Conservation (phyloP, 2,113 vertebrate genomes). For the Marcusenius ussheri region DNA sequence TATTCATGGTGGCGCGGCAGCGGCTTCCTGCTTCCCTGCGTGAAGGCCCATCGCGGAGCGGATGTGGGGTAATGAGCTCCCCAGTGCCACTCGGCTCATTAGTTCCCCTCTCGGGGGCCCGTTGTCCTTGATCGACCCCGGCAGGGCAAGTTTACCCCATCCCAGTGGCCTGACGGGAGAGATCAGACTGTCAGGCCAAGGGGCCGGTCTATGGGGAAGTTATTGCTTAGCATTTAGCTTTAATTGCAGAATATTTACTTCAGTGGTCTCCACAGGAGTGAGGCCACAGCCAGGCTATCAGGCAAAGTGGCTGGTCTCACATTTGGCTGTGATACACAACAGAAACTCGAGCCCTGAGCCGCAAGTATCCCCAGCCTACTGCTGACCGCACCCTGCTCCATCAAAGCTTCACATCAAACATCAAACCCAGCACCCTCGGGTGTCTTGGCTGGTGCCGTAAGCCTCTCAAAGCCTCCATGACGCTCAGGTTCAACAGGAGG, state of each 20-base stretch:
- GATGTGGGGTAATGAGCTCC: slow-evolving; percentile 33
- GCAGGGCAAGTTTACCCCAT: neutral
- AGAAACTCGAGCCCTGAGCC: neutral
- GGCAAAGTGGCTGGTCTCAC: neutral
- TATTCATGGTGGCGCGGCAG: neutral
- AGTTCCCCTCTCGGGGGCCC: neutral
- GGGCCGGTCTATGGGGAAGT: neutral
- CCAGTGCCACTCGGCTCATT: neutral
- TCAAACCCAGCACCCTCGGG: neutral
- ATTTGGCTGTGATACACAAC: neutral
- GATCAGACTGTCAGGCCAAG: neutral
- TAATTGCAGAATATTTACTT: neutral
- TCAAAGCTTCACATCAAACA: neutral
- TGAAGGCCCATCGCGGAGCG: neutral
- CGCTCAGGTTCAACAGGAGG: neutral
- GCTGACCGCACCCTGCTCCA: neutral
- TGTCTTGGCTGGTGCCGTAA: neutral
- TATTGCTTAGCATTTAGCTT: neutral
- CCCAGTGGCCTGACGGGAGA: neutral
- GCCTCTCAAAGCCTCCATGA: neutral
- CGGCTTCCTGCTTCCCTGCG: neutral
- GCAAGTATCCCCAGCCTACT: neutral
- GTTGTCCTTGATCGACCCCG: neutral
- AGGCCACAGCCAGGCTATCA: neutral
- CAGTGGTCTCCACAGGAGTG: neutral